Evolutionary conservation across 2,113 vertebrate species (phyloP), one percentile per base, ranked within the genome.

Genomic region (Martes martes): DNA sequence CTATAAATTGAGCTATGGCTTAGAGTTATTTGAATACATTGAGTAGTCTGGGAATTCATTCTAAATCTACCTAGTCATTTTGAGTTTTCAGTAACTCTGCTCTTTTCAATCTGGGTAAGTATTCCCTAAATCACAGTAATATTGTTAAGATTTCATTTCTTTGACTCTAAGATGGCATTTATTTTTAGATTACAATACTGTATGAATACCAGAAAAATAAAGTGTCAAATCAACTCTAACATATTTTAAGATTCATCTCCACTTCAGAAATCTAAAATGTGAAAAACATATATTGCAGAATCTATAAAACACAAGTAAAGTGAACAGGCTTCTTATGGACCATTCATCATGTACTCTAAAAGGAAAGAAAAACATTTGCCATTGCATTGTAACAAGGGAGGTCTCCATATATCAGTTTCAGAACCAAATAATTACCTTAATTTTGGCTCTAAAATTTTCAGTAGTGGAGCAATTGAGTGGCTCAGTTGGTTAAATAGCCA

Each of bases 241-340:
- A 50, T 80, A 79, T 21, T 88, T 33, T 76, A 84, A 67, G 18
- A 74, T 24, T 67, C 2, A 61, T n/a, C 7, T 79, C 85, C 9
- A 93, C 73, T 86, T 86, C 39, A 96, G 33, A 96, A 65, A 89
- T 79, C 8, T 87, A 79, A 95, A 95, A 89, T 81, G 9, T 33
- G 8, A 67, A 86, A 50, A 57, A 55, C 28, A 36, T 4, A 33
- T 6, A 67, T 15, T 78, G 24, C 31, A 76, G 42, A 78, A 73
- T 80, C 61, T 87, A 96, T 47, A 18, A 97, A 79, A 91, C 52
- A 65, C 1, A 84, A 24, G 45, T 28, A 45, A 88, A 63, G 15
- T 82, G 23, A 86, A 88, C 31, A 71, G 6, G 67, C 57, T 28
- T 59, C 33, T 73, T 59, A 19, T 11, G 21, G n/a, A 39, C 21